phyloP scores from a whole-genome alignment of 64 coral and sea anemone genomes.

The Anthopleura sola region DNA sequence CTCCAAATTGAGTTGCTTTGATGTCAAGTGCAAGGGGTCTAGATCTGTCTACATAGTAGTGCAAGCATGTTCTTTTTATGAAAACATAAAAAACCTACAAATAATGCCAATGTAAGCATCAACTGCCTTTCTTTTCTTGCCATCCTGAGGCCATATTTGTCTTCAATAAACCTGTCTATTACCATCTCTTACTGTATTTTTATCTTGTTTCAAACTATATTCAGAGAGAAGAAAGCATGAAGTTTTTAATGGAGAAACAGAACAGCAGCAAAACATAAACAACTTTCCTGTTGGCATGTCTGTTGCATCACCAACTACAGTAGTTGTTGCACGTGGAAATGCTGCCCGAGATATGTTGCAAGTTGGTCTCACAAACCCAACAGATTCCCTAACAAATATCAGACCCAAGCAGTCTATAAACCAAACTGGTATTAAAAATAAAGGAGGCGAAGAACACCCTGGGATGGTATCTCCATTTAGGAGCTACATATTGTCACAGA shows the following conservation, averaged over 20 bases:
- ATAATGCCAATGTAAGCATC: no score
- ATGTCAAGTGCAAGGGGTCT: no score
- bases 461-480: slow-evolving; percentile 79
- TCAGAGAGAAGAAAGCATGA: slow-evolving; percentile 5
- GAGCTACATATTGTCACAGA: slow-evolving; percentile 58
- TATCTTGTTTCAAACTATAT: not conserved
- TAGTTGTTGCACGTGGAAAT: slow-evolving; percentile 10
- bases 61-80: not conserved
- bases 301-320: not conserved
- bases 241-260: not conserved
- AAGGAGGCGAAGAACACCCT: not conserved
- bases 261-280: not conserved
- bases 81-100: not conserved
- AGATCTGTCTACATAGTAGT: no score
- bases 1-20: no score
- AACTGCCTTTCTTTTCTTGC: no score
- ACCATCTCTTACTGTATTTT: no score
- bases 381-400: not conserved
- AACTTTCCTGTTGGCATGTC: not conserved
- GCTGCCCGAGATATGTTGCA: not conserved
- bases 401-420: not conserved
- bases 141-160: no score
- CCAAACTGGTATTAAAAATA: not conserved
- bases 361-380: not conserved
- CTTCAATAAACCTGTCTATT: no score